phyloP scores from a whole-genome alignment of 2,888 invertebrate species.

The Flabesymbios commensalis region DNA sequence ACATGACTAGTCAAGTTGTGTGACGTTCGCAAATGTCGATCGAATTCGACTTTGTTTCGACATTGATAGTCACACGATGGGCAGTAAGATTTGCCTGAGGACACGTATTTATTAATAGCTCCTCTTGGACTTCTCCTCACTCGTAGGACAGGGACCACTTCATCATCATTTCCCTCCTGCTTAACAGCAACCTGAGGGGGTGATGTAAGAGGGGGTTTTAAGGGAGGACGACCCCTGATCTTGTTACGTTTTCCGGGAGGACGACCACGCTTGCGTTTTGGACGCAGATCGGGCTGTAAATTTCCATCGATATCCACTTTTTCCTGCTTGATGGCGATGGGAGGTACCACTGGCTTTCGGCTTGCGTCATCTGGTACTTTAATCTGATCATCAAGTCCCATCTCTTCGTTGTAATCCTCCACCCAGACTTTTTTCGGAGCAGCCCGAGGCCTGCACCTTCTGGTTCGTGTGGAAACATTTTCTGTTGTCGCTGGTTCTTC shows the following conservation, averaged over 20 bases:
- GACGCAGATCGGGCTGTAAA: background rate
- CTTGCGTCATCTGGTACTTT: background rate
- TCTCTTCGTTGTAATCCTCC: too few relatives aligned
- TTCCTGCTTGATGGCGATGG: background rate
- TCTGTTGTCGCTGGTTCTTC: too few relatives aligned
- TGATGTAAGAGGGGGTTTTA: background rate
- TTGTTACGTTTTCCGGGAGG: constrained; percentile 13
- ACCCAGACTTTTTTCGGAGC: too few relatives aligned
- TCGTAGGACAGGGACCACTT: too few relatives aligned
- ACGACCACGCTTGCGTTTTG: constrained; percentile 15
- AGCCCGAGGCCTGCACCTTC: too few relatives aligned
- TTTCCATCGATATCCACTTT: background rate
- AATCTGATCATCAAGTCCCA: too few relatives aligned
- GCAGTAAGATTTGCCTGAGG: too few relatives aligned
- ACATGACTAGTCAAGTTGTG: constrained; percentile 20
- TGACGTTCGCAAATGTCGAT: constrained; percentile 20
- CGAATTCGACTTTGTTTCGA: constrained; percentile 17
- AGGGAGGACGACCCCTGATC: background rate
- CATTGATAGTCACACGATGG: constrained; percentile 16
- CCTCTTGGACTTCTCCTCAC: too few relatives aligned
- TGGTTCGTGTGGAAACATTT: too few relatives aligned
- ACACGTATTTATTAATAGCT: too few relatives aligned
- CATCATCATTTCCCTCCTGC: too few relatives aligned
- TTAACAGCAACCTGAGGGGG: constrained; percentile 1
- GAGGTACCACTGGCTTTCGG: background rate